These are phyloP conservation scores for Scopus umbretta DNA, from an alignment of 2,113 vertebrate species.

Conservation along the genomic window DNA sequence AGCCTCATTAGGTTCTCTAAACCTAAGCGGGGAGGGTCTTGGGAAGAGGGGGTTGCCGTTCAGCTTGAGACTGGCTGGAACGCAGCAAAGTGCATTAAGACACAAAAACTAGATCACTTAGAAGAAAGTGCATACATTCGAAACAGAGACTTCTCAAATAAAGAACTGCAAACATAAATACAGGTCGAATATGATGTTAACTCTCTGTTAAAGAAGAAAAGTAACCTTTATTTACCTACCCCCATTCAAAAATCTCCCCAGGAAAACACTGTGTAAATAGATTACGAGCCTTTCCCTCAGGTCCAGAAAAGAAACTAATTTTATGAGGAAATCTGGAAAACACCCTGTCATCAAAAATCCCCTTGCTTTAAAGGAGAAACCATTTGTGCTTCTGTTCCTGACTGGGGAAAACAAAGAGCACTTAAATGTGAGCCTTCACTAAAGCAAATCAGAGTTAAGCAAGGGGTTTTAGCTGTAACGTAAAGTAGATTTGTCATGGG, in stretches of 20 bases:
- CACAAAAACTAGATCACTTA: not conserved
- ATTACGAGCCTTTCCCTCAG: not conserved
- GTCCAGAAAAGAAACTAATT: not conserved
- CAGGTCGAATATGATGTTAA: not conserved
- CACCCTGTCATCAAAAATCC: not conserved
- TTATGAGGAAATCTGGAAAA: not conserved
- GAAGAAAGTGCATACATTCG: not conserved
- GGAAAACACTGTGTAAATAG: not conserved
- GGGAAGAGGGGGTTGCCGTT: not conserved
- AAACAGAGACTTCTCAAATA: not conserved
- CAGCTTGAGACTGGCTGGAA: not conserved
- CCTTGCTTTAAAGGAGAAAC: not conserved
- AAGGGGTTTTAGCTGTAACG: not conserved
- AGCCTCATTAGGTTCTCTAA: not conserved
- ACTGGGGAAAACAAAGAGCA: not conserved
- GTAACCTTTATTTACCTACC: not conserved
- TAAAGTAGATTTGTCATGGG: not conserved
- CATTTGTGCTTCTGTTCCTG: not conserved
- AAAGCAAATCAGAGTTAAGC: not conserved
- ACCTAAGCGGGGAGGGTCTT: not conserved
- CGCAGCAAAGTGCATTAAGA: not conserved
- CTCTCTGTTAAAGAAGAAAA: not conserved
- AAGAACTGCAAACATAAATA: not conserved
- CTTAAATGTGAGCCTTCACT: not conserved
- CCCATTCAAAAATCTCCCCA: not conserved